Percentiles rank a stretch among this genome's conserved stretches.
Evolutionary conservation across 1,140 invertebrate species (phyloP).

Genomic region (Whitmania pigra): DNA sequence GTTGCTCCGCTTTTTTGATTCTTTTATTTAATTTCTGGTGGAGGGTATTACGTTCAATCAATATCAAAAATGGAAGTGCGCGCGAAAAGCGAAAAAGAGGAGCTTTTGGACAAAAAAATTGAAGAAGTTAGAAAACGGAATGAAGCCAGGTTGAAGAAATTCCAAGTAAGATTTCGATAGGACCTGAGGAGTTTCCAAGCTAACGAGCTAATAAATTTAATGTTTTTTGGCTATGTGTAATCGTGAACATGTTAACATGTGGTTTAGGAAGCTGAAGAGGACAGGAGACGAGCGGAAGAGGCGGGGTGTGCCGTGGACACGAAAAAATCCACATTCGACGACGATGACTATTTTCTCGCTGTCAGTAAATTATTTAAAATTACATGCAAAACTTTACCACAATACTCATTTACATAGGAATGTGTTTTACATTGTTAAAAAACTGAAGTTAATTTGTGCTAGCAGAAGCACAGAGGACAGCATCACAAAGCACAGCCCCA

Average conservation of each 20-base stretch:
- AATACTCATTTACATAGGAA: background rate
- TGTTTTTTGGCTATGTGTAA: background rate
- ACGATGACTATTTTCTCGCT: background rate
- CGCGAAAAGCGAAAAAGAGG: background rate
- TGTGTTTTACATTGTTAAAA: background rate
- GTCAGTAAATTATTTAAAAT: background rate
- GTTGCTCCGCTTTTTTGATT: no score
- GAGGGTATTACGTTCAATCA: no score
- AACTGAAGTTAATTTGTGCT: background rate
- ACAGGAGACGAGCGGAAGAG: conserved; percentile 1
- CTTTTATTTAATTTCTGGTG: no score
- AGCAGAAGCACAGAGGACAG: background rate
- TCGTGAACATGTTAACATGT: background rate
- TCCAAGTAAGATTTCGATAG: background rate
- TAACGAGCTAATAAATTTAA: background rate
- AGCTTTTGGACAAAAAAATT: conserved; percentile 10
- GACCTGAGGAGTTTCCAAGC: background rate
- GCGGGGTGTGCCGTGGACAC: background rate
- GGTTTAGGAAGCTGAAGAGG: conserved; percentile 5
- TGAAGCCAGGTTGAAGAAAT: conserved; percentile 4
- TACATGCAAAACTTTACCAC: background rate
- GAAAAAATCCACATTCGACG: background rate
- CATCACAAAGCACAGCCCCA: background rate
- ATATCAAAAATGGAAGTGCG: no score
- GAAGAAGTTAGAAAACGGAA: conserved; percentile 9